These are phyloP conservation scores for Sarotherodon lohbergeri DNA, from an alignment of 2,113 vertebrate genomes.

Conservation along the genomic window DNA sequence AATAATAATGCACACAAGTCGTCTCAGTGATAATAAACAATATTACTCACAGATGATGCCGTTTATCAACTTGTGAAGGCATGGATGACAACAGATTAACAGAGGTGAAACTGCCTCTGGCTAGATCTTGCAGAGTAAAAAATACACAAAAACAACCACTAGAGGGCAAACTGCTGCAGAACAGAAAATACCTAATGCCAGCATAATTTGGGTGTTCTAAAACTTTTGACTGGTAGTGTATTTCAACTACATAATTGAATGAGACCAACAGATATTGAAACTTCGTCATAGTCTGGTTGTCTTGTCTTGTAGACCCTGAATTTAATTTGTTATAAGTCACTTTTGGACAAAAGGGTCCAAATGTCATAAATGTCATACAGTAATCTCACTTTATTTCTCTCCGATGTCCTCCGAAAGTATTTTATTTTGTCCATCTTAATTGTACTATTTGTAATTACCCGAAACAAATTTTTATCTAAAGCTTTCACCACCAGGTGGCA, in stretches of 20 bases:
- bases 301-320: too few relatives aligned
- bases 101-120: not conserved
- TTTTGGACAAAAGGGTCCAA: not conserved
- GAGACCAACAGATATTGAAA: too few relatives aligned
- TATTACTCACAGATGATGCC: not conserved
- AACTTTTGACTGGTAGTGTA: too few relatives aligned
- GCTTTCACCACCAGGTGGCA: not conserved
- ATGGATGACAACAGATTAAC: not conserved
- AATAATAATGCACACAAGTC: not conserved
- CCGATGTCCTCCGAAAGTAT: not conserved
- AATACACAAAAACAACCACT: too few relatives aligned
- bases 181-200: too few relatives aligned
- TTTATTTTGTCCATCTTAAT: not conserved
- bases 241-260: too few relatives aligned
- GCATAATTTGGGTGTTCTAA: too few relatives aligned
- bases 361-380: not conserved
- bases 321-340: too few relatives aligned
- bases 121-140: not conserved
- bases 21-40: not conserved
- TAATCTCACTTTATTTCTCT: not conserved
- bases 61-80: not conserved
- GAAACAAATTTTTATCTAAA: not conserved
- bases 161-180: too few relatives aligned
- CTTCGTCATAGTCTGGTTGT: too few relatives aligned
- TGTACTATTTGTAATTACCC: not conserved